phyloP scores from a whole-genome alignment of 2,113 vertebrate genomes.

The Artemisiospiza belli region DNA sequence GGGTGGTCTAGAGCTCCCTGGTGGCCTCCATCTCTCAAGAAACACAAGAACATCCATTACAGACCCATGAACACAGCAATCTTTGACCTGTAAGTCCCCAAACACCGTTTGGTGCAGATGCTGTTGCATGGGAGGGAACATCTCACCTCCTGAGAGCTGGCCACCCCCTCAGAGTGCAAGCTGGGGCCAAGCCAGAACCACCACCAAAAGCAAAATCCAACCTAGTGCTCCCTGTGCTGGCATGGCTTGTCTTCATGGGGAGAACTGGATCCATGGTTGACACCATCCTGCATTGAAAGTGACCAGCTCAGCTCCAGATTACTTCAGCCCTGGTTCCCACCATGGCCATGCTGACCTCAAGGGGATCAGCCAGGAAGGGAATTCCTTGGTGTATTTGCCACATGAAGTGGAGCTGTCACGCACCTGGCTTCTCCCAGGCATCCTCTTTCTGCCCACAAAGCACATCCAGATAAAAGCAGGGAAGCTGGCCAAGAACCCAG shows the following conservation, averaged over 20 bases:
- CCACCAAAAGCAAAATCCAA: background rate
- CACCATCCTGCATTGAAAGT: background rate
- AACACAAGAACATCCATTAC: background rate
- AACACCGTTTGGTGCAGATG: accelerated
- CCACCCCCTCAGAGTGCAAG: background rate
- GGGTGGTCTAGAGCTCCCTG: background rate
- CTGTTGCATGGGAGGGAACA: background rate
- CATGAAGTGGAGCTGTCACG: background rate
- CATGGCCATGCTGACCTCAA: accelerated
- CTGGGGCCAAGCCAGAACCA: background rate
- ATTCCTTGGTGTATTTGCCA: background rate
- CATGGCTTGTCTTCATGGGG: background rate
- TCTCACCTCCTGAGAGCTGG: background rate
- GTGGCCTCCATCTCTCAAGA: background rate
- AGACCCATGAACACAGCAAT: background rate
- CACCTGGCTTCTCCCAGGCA: background rate
- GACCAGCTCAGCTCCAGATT: background rate
- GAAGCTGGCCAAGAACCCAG: background rate
- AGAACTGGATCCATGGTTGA: background rate
- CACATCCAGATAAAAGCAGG: background rate
- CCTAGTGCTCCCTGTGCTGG: background rate
- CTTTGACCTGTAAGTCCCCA: background rate
- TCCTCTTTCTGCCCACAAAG: background rate
- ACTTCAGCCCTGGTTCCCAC: background rate
- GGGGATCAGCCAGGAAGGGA: background rate